Evolutionary conservation across 2,113 vertebrate species (phyloP), one percentile per base, ranked within the genome.

Genomic region (Etheostoma cragini): DNA sequence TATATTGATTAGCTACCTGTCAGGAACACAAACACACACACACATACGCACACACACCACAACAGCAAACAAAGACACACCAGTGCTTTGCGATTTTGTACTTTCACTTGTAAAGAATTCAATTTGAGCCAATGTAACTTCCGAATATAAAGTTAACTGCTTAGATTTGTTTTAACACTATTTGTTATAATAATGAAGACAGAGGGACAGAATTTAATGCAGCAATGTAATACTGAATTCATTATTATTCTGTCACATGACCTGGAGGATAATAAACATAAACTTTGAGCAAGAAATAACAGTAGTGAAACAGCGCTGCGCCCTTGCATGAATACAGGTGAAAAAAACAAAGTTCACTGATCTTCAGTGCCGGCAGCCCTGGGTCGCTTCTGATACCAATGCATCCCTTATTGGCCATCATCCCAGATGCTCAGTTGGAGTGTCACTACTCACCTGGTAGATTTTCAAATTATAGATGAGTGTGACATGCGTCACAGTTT

Each of bases 361-460:
- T 77, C 52, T 61, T 61, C 13, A 30, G 45, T 14, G 62, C 81
- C 66, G 75, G 57, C 49, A 17, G 58, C 22, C 5, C 60, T 72
- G 53, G 60, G 65, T 67, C 13, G 3, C 64, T 70, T 65, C 72
- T 24, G 64, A 73, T 72, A 77, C 46, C 42, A 38, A 54, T 45
- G 24, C 38, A 3, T 50, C 33, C 75, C 30, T 72, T 70, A 50
- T 80, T 85, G 76, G 69, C 83, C 26, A 35, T 8, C 52, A 21
- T 85, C 86, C 73, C 72, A 71, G 42, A 68, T 71, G 45, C 22
- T 69, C 69, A 64, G 65, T 72, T 50, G 56, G 62, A 75, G 49
- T 42, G 63, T 35, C 30, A 56, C 33, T 19, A 2, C 38, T 61
- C 46, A 46, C 38, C 66, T 72, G 22, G 54, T 63, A 49, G 56